A percentile compares a stretch with the other conserved stretches of the same genome.
phyloP scores from a whole-genome alignment of 1,140 invertebrate species.

The Drosophila tropicalis region DNA sequence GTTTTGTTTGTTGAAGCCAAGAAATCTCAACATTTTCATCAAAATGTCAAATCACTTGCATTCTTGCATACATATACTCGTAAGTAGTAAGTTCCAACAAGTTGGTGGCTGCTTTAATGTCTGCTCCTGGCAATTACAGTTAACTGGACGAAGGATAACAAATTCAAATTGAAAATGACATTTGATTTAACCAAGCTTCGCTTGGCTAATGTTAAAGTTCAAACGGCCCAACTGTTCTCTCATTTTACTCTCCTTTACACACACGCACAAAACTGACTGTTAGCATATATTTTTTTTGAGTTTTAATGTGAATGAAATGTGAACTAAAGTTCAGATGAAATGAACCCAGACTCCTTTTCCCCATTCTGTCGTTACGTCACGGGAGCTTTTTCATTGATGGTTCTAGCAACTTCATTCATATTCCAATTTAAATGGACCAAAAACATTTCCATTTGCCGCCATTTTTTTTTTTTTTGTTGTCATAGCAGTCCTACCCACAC shows the following conservation, averaged over 20 bases:
- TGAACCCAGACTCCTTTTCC: no score
- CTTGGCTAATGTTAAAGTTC: slow-evolving; percentile 58
- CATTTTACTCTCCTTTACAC: neutral
- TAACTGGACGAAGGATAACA: slow-evolving; percentile 1
- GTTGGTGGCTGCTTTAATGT: neutral
- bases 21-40: neutral
- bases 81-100: neutral
- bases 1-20: neutral
- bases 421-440: neutral
- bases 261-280: no score
- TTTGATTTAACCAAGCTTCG: slow-evolving; percentile 27
- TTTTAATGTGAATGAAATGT: slow-evolving; percentile 48
- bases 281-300: no score
- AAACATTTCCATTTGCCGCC: slow-evolving; percentile 37
- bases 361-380: slow-evolving; percentile 38
- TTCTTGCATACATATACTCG: neutral
- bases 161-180: slow-evolving; percentile 39
- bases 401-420: slow-evolving; percentile 52
- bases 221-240: slow-evolving; percentile 11
- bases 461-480: slow-evolving; percentile 39
- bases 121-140: neutral
- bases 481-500: slow-evolving; percentile 49
- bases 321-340: neutral
- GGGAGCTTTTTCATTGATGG: slow-evolving; percentile 71
- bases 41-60: slow-evolving; percentile 24